A percentile compares a stretch with the other conserved stretches of the same genome.
These are phyloP conservation scores for Sporophila hypoxantha DNA, from an alignment of 2,113 vertebrate species.

Conservation along the genomic window DNA sequence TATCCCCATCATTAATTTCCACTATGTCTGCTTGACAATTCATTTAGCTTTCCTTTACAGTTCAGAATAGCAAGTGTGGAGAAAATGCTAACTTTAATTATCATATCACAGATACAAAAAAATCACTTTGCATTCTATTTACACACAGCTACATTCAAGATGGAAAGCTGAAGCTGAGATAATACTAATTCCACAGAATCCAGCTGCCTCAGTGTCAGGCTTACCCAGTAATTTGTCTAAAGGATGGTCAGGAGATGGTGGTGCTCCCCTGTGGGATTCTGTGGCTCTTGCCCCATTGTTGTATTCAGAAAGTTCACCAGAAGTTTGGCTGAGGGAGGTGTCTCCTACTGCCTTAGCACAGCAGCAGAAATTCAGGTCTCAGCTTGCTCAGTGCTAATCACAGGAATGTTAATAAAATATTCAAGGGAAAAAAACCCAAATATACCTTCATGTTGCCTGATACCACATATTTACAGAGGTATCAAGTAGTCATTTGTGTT, in stretches of 20 bases:
- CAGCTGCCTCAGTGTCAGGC: neutral
- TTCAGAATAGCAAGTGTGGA: neutral
- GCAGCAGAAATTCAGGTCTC: neutral
- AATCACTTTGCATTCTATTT: neutral
- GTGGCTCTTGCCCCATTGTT: neutral
- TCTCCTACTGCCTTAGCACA: neutral
- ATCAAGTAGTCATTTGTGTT: rapidly evolving
- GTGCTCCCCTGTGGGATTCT: neutral
- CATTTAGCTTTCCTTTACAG: neutral
- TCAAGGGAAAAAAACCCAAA: neutral
- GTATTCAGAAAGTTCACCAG: neutral
- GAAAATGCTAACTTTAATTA: conserved; percentile 4
- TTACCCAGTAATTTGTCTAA: neutral
- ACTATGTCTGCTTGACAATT: neutral
- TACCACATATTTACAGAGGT: neutral
- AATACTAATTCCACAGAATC: neutral
- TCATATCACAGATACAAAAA: neutral
- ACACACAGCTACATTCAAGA: neutral
- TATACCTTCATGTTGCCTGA: neutral
- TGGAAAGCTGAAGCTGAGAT: neutral
- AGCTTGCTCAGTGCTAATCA: neutral
- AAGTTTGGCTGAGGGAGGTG: neutral
- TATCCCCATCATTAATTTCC: neutral
- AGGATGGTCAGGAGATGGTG: neutral
- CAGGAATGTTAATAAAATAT: neutral